Conservation (phyloP, 1,140 invertebrate genomes). For the Carposina sasakii region DNA sequence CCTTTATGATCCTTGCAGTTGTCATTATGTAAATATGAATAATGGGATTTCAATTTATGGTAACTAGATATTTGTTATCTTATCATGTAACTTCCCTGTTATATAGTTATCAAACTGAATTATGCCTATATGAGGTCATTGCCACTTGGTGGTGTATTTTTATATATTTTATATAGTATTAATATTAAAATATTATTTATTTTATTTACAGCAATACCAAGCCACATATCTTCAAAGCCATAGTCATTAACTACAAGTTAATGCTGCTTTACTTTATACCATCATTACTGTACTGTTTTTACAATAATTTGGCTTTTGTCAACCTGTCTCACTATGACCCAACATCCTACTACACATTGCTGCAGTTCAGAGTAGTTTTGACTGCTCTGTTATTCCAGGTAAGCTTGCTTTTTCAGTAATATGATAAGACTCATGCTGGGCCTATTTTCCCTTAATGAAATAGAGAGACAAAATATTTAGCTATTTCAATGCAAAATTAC, state of each 20-base stretch:
- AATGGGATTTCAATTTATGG: neutral
- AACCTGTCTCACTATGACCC: constrained; percentile 94
- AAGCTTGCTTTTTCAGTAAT: too few relatives aligned
- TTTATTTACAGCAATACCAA: constrained; percentile 62
- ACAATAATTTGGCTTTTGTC: constrained; percentile 95
- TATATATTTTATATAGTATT: neutral
- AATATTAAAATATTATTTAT: constrained; percentile 61
- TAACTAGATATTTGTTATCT: neutral
- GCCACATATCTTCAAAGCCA: constrained; percentile 55
- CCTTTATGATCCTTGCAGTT: too few relatives aligned
- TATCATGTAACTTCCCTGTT: neutral
- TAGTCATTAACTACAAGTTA: constrained; percentile 74
- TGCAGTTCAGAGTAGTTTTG: constrained; percentile 93
- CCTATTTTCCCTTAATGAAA: too few relatives aligned
- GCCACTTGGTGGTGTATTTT: too few relatives aligned
- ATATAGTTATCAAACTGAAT: neutral
- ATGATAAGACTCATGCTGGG: too few relatives aligned
- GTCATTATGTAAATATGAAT: too few relatives aligned
- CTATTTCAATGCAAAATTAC: too few relatives aligned
- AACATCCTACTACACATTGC: constrained; percentile 93
- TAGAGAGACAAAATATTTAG: too few relatives aligned
- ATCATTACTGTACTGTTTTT: constrained; percentile 92
- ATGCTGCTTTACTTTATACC: constrained; percentile 93
- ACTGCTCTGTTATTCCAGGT: constrained; percentile 96
- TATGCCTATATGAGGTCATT: too few relatives aligned